Percentiles rank a stretch among this genome's conserved stretches.
phyloP scores from a whole-genome alignment of 1,140 invertebrate genomes.

The Brevipalpus yothersi region DNA sequence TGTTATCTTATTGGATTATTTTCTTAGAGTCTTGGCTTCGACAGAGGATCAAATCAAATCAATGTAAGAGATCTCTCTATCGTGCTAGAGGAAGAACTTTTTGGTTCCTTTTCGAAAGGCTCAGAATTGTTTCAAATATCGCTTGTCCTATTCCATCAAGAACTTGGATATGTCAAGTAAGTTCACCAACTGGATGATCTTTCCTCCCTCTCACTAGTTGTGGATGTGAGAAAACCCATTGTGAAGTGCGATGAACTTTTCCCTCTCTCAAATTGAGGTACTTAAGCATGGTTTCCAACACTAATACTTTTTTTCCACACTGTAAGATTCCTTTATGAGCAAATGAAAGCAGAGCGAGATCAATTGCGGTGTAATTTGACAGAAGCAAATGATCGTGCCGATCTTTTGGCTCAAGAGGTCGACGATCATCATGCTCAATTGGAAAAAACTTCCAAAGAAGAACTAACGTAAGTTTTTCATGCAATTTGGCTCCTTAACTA shows the following conservation, averaged over 20 bases:
- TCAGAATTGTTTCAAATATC: background rate
- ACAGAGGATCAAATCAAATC: background rate
- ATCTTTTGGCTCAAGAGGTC: slow-evolving; percentile 54
- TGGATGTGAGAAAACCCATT: too few species aligned
- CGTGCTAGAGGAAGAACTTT: background rate
- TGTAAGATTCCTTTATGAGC: slow-evolving; percentile 29
- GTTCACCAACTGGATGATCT: background rate
- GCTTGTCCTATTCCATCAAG: background rate
- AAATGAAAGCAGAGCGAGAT: slow-evolving; percentile 38
- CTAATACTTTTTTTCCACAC: background rate
- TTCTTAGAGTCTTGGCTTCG: background rate
- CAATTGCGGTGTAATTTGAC: slow-evolving; percentile 46
- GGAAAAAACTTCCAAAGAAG: slow-evolving; percentile 40
- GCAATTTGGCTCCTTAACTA: too few species aligned
- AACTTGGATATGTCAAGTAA: background rate
- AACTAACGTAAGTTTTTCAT: slow-evolving; percentile 21
- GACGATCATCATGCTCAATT: slow-evolving; percentile 60
- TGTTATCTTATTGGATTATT: background rate
- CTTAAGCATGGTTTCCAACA: background rate
- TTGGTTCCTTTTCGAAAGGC: background rate
- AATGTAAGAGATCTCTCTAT: background rate
- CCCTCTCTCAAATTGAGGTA: background rate
- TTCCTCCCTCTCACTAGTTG: too few species aligned
- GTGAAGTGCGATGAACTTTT: too few species aligned
- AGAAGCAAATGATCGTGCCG: slow-evolving; percentile 52